Conservation (phyloP, 1,140 invertebrate species). For the Apis dorsata region DNA sequence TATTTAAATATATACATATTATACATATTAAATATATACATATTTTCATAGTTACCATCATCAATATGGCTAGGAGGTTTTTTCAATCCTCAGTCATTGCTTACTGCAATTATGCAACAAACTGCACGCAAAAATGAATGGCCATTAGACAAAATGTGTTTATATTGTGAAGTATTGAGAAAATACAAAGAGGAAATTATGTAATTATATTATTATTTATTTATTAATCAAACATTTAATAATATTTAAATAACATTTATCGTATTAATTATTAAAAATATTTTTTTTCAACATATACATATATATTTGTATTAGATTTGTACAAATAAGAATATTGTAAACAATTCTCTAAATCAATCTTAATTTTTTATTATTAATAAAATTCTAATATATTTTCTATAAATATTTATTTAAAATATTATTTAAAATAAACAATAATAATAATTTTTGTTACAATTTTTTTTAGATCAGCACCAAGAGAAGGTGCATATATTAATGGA, state of each 20-base stretch:
- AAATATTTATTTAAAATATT: neutral
- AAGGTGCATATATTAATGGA: slow-evolving; percentile 94
- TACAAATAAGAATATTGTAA: too few relatives aligned
- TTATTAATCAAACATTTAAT: neutral
- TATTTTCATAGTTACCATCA: slow-evolving; percentile 84
- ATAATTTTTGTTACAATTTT: neutral
- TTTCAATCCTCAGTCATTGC: slow-evolving; percentile 97
- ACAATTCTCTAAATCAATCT: too few relatives aligned
- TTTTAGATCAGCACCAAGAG: slow-evolving; percentile 88
- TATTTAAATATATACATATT: neutral
- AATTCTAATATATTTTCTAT: neutral
- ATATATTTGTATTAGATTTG: too few relatives aligned
- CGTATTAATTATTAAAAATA: neutral
- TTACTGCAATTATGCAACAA: slow-evolving; percentile 98
- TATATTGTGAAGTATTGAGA: slow-evolving; percentile 97
- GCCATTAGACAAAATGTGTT: slow-evolving; percentile 97
- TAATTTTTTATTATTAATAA: neutral
- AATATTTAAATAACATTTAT: neutral
- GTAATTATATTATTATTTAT: slow-evolving; percentile 54
- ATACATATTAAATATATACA: too few relatives aligned
- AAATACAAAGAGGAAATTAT: slow-evolving; percentile 92
- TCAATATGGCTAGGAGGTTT: slow-evolving; percentile 96
- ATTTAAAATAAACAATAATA: neutral
- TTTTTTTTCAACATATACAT: neutral
- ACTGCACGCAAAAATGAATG: slow-evolving; percentile 97